Conservation (phyloP, 2,797 vertebrate genomes). For the Spea hammondii region DNA sequence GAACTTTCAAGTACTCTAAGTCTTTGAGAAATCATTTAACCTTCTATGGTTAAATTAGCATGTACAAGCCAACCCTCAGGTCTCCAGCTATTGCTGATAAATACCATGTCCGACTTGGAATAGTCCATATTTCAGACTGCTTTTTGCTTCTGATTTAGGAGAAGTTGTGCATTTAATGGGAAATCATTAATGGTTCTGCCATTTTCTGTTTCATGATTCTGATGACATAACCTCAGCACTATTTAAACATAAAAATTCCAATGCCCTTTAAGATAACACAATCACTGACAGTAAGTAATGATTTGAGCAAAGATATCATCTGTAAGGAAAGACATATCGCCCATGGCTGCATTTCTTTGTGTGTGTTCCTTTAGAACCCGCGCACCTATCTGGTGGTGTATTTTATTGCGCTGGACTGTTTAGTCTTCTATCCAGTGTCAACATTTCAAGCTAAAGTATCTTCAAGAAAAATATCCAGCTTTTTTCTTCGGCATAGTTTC, state of each 20-base stretch:
- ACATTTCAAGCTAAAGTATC: not conserved
- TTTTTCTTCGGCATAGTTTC: too few relatives aligned
- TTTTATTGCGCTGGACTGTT: not conserved
- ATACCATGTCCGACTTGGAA: too few relatives aligned
- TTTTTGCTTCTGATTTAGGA: too few relatives aligned
- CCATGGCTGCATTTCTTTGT: not conserved
- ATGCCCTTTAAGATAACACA: slow-evolving; percentile 17
- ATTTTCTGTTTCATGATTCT: not conserved
- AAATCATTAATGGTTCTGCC: not conserved
- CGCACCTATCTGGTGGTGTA: not conserved
- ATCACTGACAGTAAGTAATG: slow-evolving; percentile 14
- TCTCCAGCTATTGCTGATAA: too few relatives aligned
- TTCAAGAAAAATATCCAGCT: not conserved
- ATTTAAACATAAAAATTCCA: slow-evolving; percentile 26
- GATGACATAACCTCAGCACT: slow-evolving; percentile 12
- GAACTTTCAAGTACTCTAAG: too few relatives aligned
- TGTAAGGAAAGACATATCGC: slow-evolving; percentile 15
- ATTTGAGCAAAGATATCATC: slow-evolving; percentile 21
- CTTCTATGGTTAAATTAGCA: too few relatives aligned
- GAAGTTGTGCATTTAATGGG: too few relatives aligned
- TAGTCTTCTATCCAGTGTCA: not conserved
- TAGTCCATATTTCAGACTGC: too few relatives aligned
- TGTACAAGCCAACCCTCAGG: too few relatives aligned
- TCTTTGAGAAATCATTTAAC: too few relatives aligned
- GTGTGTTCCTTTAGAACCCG: slow-evolving; percentile 1